These are phyloP conservation scores for Platycercus adscitus DNA, from an alignment of 2,113 vertebrate species.

Conservation along the genomic window DNA sequence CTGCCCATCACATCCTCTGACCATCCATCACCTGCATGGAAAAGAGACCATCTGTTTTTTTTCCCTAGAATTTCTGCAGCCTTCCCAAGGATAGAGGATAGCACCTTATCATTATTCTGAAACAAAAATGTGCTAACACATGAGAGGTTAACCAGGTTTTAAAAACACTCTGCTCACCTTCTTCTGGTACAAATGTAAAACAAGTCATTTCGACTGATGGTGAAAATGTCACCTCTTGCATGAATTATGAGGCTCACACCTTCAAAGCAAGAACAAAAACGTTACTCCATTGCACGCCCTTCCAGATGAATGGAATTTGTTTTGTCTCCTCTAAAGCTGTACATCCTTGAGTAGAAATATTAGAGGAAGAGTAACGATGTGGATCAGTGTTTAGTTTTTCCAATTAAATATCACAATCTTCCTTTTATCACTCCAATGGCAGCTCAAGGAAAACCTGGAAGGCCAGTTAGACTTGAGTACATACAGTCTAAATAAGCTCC, in stretches of 20 bases:
- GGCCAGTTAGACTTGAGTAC: neutral
- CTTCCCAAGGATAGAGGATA: neutral
- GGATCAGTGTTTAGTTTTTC: neutral
- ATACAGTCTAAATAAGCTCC: neutral
- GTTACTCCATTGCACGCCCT: too few relatives aligned
- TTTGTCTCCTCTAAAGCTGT: neutral
- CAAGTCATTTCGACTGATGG: neutral
- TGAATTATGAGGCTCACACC: neutral
- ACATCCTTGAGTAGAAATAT: neutral
- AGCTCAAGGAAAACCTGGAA: neutral
- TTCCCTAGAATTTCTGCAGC: neutral
- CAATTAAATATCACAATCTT: neutral
- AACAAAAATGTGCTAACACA: neutral
- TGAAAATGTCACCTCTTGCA: neutral
- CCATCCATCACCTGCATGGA: neutral
- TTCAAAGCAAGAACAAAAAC: neutral
- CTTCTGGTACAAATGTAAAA: neutral
- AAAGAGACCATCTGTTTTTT: rapidly evolving
- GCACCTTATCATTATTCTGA: neutral
- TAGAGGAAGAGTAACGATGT: neutral
- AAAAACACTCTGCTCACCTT: neutral
- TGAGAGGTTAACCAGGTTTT: neutral
- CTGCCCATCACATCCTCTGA: neutral
- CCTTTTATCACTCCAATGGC: neutral
- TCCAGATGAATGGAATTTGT: neutral